phyloP scores from a whole-genome alignment of 2,888 invertebrate species.

The Hirtodrosophila trivittata region DNA sequence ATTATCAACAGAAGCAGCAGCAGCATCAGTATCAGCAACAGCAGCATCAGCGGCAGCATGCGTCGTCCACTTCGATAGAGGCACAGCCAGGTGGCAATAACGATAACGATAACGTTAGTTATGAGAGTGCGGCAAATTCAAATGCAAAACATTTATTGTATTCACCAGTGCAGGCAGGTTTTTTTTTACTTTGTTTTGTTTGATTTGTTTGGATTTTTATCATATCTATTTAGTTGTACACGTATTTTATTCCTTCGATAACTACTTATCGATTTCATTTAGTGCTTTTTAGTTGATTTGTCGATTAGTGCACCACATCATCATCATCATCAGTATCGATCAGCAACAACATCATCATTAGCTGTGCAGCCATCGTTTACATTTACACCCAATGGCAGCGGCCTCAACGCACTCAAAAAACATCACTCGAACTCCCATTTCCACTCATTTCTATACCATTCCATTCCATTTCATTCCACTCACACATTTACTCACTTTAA shows the following conservation, averaged over 20 bases:
- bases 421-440: conserved; percentile 15
- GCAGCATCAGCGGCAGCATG: conserved; percentile 27
- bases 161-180: conserved; percentile 78
- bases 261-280: conserved; percentile 23
- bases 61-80: conserved; percentile 20
- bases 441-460: too few species aligned
- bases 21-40: conserved; percentile 27
- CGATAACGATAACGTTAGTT: conserved; percentile 41
- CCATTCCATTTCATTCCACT: conserved; percentile 5
- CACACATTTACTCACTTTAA: background rate
- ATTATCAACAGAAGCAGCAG: conserved; percentile 68
- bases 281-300: conserved; percentile 52
- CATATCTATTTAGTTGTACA: conserved; percentile 38
- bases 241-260: conserved; percentile 19
- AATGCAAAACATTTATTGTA: conserved; percentile 60
- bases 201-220: conserved; percentile 39
- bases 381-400: conserved; percentile 16
- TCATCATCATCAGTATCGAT: background rate
- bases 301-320: conserved; percentile 25
- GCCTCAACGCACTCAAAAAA: conserved; percentile 19
- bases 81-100: conserved; percentile 9
- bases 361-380: conserved; percentile 18
- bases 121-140: conserved; percentile 58
- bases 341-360: conserved; percentile 11
- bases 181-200: conserved; percentile 37